phyloP scores from a whole-genome alignment of 2,797 vertebrate species.

The Harpagifer antarcticus region DNA sequence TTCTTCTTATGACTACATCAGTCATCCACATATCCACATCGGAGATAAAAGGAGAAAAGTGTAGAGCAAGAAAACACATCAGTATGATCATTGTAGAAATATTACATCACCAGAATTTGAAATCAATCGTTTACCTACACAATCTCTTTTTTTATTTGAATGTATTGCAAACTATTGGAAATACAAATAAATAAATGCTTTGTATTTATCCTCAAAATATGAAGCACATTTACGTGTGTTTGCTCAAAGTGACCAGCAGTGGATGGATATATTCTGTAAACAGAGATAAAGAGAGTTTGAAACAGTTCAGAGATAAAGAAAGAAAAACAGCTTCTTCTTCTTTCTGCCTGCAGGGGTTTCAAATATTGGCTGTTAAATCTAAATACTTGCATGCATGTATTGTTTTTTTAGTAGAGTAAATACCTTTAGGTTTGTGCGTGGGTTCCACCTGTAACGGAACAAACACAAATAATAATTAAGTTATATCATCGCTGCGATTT shows the following conservation, averaged over 20 bases:
- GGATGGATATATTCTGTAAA: not conserved
- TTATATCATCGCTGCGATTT: too few relatives aligned
- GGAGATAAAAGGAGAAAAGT: not conserved
- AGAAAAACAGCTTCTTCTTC: too few relatives aligned
- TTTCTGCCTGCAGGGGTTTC: too few relatives aligned
- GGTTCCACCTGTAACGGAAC: too few relatives aligned
- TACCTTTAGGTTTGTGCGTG: too few relatives aligned
- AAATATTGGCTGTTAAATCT: too few relatives aligned
- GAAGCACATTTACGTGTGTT: not conserved
- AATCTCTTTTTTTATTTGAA: not conserved
- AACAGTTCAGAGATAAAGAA: not conserved
- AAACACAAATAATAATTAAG: too few relatives aligned
- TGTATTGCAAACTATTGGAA: not conserved
- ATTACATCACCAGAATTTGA: too few relatives aligned
- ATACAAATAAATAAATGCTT: not conserved
- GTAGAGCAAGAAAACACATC: not conserved
- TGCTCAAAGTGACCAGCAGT: rapidly evolving
- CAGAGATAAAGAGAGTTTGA: not conserved
- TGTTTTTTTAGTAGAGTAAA: too few relatives aligned
- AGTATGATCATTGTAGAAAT: not conserved
- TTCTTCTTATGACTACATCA: too few relatives aligned
- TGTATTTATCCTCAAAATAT: not conserved
- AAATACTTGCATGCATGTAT: too few relatives aligned
- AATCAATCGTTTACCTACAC: not conserved
- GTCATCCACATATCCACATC: too few relatives aligned